A percentile compares a stretch with the other conserved stretches of the same genome.
These are phyloP conservation scores for Stichopus chloronotus DNA, from an alignment of 35 echinoderm and acorn worm genomes.

Conservation along the genomic window DNA sequence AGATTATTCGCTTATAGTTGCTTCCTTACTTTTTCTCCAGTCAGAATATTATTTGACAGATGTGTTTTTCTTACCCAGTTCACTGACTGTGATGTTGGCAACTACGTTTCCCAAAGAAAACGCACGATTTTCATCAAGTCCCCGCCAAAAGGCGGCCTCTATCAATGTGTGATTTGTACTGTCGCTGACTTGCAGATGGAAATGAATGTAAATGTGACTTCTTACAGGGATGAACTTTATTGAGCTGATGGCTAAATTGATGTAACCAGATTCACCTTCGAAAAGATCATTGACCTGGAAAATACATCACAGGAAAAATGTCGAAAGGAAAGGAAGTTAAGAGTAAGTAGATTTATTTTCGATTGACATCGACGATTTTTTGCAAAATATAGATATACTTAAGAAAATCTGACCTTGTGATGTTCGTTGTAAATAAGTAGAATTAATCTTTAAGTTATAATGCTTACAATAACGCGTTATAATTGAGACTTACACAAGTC, in stretches of 20 bases:
- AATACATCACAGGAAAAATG: neutral
- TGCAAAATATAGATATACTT: no score
- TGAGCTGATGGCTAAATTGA: neutral
- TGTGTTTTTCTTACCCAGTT: neutral
- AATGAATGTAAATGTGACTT: slow-evolving; percentile 12
- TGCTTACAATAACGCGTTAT: no score
- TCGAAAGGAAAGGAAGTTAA: neutral
- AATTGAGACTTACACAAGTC: no score
- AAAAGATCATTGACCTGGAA: slow-evolving; percentile 9
- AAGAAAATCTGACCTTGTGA: no score
- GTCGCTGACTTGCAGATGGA: neutral
- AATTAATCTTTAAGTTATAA: no score
- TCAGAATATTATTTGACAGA: no score
- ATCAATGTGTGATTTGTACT: neutral
- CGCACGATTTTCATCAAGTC: neutral
- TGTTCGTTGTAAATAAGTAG: no score
- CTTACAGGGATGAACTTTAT: neutral
- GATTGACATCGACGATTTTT: no score
- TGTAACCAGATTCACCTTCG: neutral
- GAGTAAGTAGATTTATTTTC: no score
- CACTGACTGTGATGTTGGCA: neutral
- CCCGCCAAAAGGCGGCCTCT: neutral
- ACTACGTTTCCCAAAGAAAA: neutral
- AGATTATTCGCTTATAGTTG: no score
- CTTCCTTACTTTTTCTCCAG: no score